These are phyloP conservation scores for Piezodorus guildinii DNA, from an alignment of 1,140 invertebrate genomes.

Conservation along the genomic window DNA sequence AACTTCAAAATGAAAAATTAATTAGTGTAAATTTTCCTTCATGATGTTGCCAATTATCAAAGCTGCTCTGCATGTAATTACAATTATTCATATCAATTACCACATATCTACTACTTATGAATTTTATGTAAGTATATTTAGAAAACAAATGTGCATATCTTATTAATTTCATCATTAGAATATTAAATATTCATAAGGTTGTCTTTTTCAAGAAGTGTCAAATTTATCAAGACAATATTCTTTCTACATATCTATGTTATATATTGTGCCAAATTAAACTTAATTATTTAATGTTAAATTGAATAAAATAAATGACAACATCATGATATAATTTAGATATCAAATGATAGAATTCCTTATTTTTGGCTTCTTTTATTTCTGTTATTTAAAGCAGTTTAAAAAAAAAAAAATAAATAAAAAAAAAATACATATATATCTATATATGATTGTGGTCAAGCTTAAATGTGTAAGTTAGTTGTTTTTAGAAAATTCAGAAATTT, in stretches of 20 bases:
- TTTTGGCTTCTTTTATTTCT: conserved; percentile 1
- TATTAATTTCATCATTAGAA: conserved; percentile 7
- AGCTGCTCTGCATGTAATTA: background rate
- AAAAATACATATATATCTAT: background rate
- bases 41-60: conserved; percentile 24
- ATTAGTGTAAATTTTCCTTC: conserved; percentile 13
- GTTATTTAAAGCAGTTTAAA: background rate
- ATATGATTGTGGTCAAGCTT: conserved; percentile 11
- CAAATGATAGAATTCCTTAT: conserved; percentile 1
- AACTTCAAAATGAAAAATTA: conserved; percentile 13
- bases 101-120: conserved; percentile 5
- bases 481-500: conserved; percentile 14
- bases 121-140: background rate
- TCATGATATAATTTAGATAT: conserved; percentile 17
- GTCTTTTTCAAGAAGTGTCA: conserved; percentile 2
- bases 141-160: background rate
- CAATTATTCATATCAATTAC: conserved; percentile 14
- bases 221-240: conserved; percentile 18
- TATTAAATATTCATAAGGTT: background rate
- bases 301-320: conserved; percentile 20
- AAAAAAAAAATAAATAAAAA: background rate
- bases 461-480: conserved; percentile 9
- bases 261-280: conserved; percentile 18
- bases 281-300: conserved; percentile 6
- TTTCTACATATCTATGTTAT: conserved; percentile 18